Evolutionary conservation across 2,113 vertebrate genomes (phyloP), one percentile per base, ranked within the genome.

Genomic region (Osmerus eperlanus): DNA sequence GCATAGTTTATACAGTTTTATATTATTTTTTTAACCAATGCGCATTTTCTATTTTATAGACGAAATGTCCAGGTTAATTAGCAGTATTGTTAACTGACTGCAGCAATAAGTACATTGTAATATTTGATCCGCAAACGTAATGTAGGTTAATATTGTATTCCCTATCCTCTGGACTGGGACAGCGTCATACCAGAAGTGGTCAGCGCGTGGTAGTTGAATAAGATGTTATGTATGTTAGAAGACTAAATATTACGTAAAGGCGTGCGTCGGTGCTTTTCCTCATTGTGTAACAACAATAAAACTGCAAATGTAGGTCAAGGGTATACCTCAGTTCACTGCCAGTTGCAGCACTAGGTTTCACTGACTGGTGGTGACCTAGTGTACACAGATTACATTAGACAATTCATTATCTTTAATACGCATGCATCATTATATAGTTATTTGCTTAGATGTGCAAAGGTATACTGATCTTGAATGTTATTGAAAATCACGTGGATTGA

Each of bases 221-320:
- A 67, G 54, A 62, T 16, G 66, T 81, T 80, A 88, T 80, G 84
- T 81, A 80, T 84, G 85, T 82, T 80, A 84, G 79, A 74, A 78
- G 83, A 84, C 78, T 82, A 83, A 85, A 84, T 83, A 83, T 90
- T 89, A 81, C 85, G 84, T 91, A 87, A 91, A 70, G 72, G 19
- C 81, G 77, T 67, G 63, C 70, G 53, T 3, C 73, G 36, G 4
- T 32, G 23, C 56, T 47, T 69, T 68, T 58, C 63, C 36, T 32
- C 74, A 72, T 89, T 91, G 89, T 87, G 69, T 89, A 90, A 90
- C 80, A 67, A 82, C 61, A 79, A 80, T 75, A 76, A 66, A 73
- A 66, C 60, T 11, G 41, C 12, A 6, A 72, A 89, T 88, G 83
- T 90, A 68, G 87, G 87, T 88, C 89, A 88, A 86, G 83, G 86